These are phyloP conservation scores for Tetheella fluctuosa DNA, from an alignment of 2,888 invertebrate genomes.

Conservation along the genomic window DNA sequence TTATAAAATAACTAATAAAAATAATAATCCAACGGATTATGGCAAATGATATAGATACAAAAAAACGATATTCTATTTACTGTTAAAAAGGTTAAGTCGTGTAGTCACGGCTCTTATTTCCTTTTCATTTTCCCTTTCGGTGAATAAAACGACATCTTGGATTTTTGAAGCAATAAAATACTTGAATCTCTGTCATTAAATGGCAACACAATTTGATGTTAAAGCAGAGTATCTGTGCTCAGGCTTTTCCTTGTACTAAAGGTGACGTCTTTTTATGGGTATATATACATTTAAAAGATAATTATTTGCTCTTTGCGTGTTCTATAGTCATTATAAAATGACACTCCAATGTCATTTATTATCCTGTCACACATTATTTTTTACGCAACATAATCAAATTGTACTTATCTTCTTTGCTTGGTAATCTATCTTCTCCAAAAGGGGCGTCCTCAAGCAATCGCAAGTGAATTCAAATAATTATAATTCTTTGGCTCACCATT, in stretches of 20 bases:
- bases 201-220: slow-evolving; percentile 33
- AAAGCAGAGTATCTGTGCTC: slow-evolving; percentile 41
- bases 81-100: too few species aligned
- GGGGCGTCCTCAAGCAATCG: too few species aligned
- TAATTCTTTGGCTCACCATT: too few species aligned
- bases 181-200: slow-evolving; percentile 44
- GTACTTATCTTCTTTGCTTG: background rate
- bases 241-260: slow-evolving; percentile 50
- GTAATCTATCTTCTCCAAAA: too few species aligned
- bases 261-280: slow-evolving; percentile 47
- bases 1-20: too few species aligned
- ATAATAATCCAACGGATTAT: too few species aligned
- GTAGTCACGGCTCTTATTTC: background rate
- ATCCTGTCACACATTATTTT: background rate
- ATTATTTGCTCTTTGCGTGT: slow-evolving; percentile 49
- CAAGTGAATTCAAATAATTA: too few species aligned
- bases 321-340: slow-evolving; percentile 35
- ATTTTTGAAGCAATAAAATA: slow-evolving; percentile 45
- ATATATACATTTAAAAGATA: slow-evolving; percentile 31
- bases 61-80: too few species aligned
- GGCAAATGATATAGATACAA: too few species aligned
- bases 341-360: slow-evolving; percentile 10
- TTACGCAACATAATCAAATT: background rate
- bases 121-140: background rate
- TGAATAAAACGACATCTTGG: background rate